Conservation (phyloP, 2,797 vertebrate species). For the Varecia variegata region DNA sequence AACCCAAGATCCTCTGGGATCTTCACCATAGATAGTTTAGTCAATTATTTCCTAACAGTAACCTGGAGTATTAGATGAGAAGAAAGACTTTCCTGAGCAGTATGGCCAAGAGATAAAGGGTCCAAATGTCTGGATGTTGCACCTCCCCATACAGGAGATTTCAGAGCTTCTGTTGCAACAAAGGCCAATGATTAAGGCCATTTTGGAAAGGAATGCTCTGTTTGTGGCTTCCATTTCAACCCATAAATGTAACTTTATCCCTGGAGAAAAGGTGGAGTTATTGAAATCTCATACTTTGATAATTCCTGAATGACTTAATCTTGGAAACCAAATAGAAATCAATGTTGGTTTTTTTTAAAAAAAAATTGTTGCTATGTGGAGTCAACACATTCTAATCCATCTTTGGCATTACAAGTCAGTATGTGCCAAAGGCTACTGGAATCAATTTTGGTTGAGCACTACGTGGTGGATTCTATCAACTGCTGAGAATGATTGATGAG, state of each 20-base stretch:
- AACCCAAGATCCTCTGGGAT: background rate
- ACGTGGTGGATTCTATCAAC: slow-evolving; percentile 11
- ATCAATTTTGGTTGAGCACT: slow-evolving; percentile 20
- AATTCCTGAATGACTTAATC: slow-evolving; percentile 66
- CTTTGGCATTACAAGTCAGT: background rate
- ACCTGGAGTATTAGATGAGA: background rate
- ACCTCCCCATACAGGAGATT: background rate
- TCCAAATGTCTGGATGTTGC: background rate
- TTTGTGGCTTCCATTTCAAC: background rate
- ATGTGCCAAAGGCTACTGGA: slow-evolving; percentile 14
- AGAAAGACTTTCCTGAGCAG: background rate
- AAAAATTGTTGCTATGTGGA: slow-evolving; percentile 35
- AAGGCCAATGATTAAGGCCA: background rate
- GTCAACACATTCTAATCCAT: background rate
- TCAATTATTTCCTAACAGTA: slow-evolving; percentile 10
- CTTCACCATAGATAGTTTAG: background rate
- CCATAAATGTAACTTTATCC: slow-evolving; percentile 26
- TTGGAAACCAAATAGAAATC: slow-evolving; percentile 66
- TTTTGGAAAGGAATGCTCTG: slow-evolving; percentile 30
- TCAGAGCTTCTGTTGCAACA: background rate
- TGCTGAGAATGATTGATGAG: slow-evolving; percentile 16
- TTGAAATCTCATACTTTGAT: slow-evolving; percentile 55
- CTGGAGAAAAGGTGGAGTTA: slow-evolving; percentile 68
- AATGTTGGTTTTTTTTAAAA: background rate
- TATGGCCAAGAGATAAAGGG: background rate